Evolutionary conservation across 1,140 invertebrate species (phyloP), one percentile per base, ranked within the genome.

Genomic region (Bombus huntii): DNA sequence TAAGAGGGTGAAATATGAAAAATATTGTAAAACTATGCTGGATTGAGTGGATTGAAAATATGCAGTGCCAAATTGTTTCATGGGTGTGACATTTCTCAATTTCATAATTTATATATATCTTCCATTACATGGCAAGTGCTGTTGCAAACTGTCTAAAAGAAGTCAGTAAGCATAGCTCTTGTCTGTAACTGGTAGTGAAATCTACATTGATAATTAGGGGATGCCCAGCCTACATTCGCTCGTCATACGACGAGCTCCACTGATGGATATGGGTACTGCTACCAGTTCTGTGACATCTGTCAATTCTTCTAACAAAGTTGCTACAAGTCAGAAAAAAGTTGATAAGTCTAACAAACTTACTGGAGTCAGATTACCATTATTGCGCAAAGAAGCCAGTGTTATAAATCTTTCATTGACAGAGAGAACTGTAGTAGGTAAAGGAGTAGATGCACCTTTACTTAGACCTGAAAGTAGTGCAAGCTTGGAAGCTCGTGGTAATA

Each of bases 221-320:
- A 95, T 95, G 95, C 95, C 95, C 93, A 95, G 94, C 92, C 94
- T 95, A 94, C 94, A 95, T 81, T 95, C 94, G 94, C 94, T 95
- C 94, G 94, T 95, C 94, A 83, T 95, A 91, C 92, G 95, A 95
- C 95, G 95, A 94, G 94, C 95, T 87, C 91, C 92, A 81, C 92
- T 93, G 90, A 95, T 94, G 94, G 94, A 95, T 83, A 95, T 95
- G 95, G 95, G 94, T 80, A 92, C 93, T 84, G 93, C 94, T 62
- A 94, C 93, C 44, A 95, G 94, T 92, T 95, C 95, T 1, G 93
- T 95, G 59, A 92, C 94, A 28, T 91, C 94, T 42, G 90, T 92
- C 10, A 94, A 93, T 88, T 91, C 93, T 1, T 81, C 93, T n/a
- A 87, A 85, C 18, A 95, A 95, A 80, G 81, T 81, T 39, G 44